Conservation (phyloP, 2,113 vertebrate species). For the Gasterosteus nipponicus region DNA sequence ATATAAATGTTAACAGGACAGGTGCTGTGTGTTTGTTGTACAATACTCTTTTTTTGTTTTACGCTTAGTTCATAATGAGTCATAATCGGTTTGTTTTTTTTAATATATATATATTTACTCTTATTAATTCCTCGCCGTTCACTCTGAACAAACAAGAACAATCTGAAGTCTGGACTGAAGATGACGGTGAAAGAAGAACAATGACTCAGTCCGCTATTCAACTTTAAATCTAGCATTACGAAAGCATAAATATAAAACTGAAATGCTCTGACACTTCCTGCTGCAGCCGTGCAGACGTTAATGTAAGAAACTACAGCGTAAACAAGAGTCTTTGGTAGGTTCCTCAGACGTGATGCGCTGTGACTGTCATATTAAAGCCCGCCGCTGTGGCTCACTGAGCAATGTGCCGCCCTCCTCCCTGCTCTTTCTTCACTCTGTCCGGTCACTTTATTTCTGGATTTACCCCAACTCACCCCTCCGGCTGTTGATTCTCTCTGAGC, state of each 20-base stretch:
- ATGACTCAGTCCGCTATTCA: background rate
- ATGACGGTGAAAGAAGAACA: background rate
- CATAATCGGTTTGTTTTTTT: slow-evolving; percentile 13
- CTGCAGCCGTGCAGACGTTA: background rate
- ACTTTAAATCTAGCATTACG: background rate
- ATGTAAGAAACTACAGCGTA: background rate
- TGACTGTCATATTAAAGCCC: slow-evolving; percentile 58
- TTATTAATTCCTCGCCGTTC: slow-evolving; percentile 9
- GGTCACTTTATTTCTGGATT: slow-evolving; percentile 50
- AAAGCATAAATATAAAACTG: background rate
- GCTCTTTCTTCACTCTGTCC: slow-evolving; percentile 33
- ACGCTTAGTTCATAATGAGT: slow-evolving; percentile 9
- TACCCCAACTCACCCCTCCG: slow-evolving; percentile 24
- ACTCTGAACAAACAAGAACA: slow-evolving; percentile 6
- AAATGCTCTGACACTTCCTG: background rate
- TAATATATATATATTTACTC: background rate
- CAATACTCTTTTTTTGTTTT: background rate
- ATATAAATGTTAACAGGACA: background rate
- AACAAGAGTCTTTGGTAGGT: slow-evolving; percentile 39
- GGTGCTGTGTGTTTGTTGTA: background rate
- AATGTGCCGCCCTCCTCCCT: slow-evolving; percentile 23
- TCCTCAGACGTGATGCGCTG: slow-evolving; percentile 53
- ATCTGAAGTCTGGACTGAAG: slow-evolving; percentile 19
- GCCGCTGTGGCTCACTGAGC: slow-evolving; percentile 59
- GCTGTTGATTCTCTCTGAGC: slow-evolving; percentile 43